Conservation (phyloP, 2,888 invertebrate genomes). For the Incurvaria masculella region DNA sequence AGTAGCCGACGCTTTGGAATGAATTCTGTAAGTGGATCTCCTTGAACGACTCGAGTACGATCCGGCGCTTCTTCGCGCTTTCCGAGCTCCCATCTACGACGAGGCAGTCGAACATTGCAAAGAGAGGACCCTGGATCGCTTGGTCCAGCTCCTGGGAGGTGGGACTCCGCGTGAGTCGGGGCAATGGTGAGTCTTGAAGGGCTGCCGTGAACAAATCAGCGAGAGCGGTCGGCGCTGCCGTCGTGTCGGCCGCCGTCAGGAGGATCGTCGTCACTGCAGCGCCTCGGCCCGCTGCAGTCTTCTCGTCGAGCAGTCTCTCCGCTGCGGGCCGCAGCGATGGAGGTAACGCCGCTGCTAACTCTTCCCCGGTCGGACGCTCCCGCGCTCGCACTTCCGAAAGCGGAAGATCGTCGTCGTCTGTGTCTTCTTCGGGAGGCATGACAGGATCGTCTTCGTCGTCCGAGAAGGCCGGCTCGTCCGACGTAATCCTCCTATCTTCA, state of each 20-base stretch:
- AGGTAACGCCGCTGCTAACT: conserved; percentile 46
- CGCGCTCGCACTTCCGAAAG: conserved; percentile 72
- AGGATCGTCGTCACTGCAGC: conserved; percentile 36
- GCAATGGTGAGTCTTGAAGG: conserved; percentile 48
- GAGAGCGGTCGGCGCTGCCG: conserved; percentile 43
- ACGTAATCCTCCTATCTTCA: conserved; percentile 39
- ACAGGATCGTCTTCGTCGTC: conserved; percentile 76
- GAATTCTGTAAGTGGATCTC: conserved; percentile 68
- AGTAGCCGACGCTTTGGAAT: conserved; percentile 77
- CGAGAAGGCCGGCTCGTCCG: conserved; percentile 75
- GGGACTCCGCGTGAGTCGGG: conserved; percentile 47
- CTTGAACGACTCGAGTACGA: conserved; percentile 73
- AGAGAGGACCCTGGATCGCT: conserved; percentile 75
- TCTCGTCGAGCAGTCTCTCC: conserved; percentile 44
- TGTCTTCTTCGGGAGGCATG: conserved; percentile 56
- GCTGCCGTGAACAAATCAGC: conserved; percentile 47
- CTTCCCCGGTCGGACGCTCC: conserved; percentile 59
- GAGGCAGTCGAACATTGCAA: conserved; percentile 83
- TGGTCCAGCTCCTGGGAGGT: conserved; percentile 59
- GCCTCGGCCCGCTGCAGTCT: conserved; percentile 22
- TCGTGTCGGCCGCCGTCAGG: conserved; percentile 31
- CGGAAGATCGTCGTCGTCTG: conserved; percentile 73
- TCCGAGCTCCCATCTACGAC: conserved; percentile 63
- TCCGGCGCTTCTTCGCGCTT: conserved; percentile 73
- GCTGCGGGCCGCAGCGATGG: conserved; percentile 41